A percentile compares a stretch with the other conserved stretches of the same genome.
phyloP scores from a whole-genome alignment of 1,140 invertebrate genomes.

The Drosophila nikananu region DNA sequence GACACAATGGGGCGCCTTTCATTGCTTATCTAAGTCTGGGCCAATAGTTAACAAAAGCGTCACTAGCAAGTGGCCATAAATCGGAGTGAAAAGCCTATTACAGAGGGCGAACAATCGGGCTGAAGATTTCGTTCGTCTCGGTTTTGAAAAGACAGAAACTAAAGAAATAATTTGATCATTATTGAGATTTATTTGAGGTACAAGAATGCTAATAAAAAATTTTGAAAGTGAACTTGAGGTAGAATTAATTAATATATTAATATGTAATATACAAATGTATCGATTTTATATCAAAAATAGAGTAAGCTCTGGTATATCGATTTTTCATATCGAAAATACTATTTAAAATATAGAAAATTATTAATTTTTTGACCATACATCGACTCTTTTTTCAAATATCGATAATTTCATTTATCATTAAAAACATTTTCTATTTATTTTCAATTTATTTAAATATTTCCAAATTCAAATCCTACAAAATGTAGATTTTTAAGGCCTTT shows the following conservation, averaged over 20 bases:
- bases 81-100: slow-evolving; percentile 41
- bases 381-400: not conserved
- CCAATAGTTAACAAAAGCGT: slow-evolving; percentile 52
- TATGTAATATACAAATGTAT: too few relatives aligned
- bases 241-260: not conserved
- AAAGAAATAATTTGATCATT: not conserved
- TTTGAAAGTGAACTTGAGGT: not conserved
- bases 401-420: not conserved
- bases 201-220: too few relatives aligned
- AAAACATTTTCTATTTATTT: not conserved
- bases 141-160: not conserved
- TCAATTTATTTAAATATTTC: too few relatives aligned
- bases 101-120: not conserved
- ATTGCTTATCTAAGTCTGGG: slow-evolving; percentile 48
- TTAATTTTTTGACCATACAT: too few relatives aligned
- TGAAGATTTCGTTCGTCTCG: slow-evolving; percentile 1
- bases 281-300: not conserved
- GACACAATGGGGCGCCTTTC: slow-evolving; percentile 41
- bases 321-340: not conserved
- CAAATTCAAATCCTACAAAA: not conserved
- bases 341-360: too few relatives aligned
- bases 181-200: not conserved
- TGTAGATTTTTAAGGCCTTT: not conserved
- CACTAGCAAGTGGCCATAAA: slow-evolving; percentile 45
- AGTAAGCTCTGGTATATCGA: not conserved